These are phyloP conservation scores for Sweltsa coloradensis DNA, from an alignment of 1,140 invertebrate species.

Conservation along the genomic window DNA sequence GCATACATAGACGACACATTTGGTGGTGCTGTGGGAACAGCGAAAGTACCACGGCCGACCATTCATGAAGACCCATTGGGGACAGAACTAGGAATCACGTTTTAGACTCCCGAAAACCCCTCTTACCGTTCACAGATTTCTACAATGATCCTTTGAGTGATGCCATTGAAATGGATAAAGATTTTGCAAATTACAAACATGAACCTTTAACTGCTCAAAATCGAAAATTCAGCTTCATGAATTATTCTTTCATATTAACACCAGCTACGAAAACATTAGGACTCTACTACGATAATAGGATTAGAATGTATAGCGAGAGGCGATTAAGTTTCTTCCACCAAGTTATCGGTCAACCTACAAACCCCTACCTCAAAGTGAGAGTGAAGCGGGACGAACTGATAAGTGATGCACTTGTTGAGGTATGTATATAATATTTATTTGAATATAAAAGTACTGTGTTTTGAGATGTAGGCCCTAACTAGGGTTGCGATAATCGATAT, in stretches of 20 bases:
- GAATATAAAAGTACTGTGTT: too few species aligned
- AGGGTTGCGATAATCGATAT: too few species aligned
- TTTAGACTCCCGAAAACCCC: conserved; percentile 68
- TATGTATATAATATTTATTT: too few species aligned
- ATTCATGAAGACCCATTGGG: conserved; percentile 40
- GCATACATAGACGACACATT: conserved; percentile 1
- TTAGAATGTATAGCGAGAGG: conserved; percentile 88
- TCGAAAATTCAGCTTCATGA: conserved; percentile 83
- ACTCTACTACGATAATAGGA: conserved; percentile 86
- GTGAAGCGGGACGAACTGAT: conserved; percentile 74
- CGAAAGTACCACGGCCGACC: conserved; percentile 34
- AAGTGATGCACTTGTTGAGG: conserved; percentile 82
- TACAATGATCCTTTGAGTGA: conserved; percentile 90
- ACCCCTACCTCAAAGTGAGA: conserved; percentile 75
- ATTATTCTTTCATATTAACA: conserved; percentile 84
- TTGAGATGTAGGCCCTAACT: too few species aligned
- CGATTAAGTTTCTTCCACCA: conserved; percentile 69
- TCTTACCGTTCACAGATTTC: conserved; percentile 77
- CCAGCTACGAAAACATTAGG: conserved; percentile 82
- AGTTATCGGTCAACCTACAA: conserved; percentile 61
- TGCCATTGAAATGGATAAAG: conserved; percentile 82
- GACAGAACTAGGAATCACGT: conserved; percentile 52
- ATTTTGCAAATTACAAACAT: conserved; percentile 79
- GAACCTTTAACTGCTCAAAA: conserved; percentile 32
- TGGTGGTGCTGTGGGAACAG: conserved; percentile 29